A percentile compares a stretch with the other conserved stretches of the same genome.
Conservation (phyloP, 1,140 invertebrate species). For the Calosoma granatense region DNA sequence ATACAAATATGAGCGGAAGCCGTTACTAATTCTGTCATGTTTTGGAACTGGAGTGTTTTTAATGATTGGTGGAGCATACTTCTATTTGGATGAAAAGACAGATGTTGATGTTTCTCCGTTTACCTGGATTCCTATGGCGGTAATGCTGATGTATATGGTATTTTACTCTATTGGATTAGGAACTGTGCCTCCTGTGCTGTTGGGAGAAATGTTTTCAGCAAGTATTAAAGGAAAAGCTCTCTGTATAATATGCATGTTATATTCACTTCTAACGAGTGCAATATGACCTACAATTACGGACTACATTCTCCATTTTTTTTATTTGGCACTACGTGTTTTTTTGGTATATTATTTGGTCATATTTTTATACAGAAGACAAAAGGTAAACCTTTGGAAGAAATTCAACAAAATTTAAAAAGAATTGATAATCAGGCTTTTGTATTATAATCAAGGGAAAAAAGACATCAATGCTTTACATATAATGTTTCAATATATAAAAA, state of each 20-base stretch:
- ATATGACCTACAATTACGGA: slow-evolving; percentile 43
- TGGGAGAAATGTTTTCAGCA: slow-evolving; percentile 26
- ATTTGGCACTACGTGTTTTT: slow-evolving; percentile 61
- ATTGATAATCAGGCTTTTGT: too few species aligned
- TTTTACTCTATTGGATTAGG: slow-evolving; percentile 53
- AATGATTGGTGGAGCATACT: not conserved
- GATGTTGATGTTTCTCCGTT: slow-evolving; percentile 18
- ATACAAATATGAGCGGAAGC: not conserved
- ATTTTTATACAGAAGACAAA: slow-evolving; percentile 81
- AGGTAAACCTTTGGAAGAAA: slow-evolving; percentile 78
- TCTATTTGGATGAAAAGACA: slow-evolving; percentile 15
- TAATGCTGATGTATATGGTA: slow-evolving; percentile 52
- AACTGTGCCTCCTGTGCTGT: slow-evolving; percentile 40
- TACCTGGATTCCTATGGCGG: slow-evolving; percentile 47
- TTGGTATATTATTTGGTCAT: slow-evolving; percentile 66
- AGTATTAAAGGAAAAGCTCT: slow-evolving; percentile 27
- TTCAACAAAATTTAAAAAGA: slow-evolving; percentile 62
- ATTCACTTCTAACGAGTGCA: slow-evolving; percentile 22
- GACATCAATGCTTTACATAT: too few species aligned
- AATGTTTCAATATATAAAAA: too few species aligned
- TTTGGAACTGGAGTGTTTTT: not conserved
- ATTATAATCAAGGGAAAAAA: too few species aligned
- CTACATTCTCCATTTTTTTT: slow-evolving; percentile 66
- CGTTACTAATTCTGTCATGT: not conserved
- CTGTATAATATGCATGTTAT: slow-evolving; percentile 17